Evolutionary conservation across 2,797 vertebrate species (phyloP).

Genomic region (Argyrosomus regius): DNA sequence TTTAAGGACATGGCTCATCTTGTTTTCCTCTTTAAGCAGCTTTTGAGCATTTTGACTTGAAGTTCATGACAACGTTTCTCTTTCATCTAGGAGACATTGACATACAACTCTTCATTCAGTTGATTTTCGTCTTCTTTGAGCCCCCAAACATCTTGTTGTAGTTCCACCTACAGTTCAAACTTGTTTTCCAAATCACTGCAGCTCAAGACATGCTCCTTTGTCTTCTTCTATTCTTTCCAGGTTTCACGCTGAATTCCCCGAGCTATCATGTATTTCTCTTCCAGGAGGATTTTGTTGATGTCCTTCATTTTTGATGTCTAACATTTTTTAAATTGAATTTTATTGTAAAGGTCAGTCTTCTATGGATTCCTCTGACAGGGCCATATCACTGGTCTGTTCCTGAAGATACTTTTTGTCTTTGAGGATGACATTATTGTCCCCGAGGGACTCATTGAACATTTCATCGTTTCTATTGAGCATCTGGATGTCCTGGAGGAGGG

Average conservation of each 20-base stretch:
- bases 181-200: background rate
- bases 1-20: background rate
- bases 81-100: background rate
- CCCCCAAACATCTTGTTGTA: background rate
- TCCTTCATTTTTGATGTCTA: background rate
- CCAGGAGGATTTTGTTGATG: background rate
- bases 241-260: background rate
- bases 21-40: background rate
- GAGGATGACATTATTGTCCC: background rate
- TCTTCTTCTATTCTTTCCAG: background rate
- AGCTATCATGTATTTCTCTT: background rate
- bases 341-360: constrained; percentile 16
- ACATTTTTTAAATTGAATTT: constrained; percentile 3
- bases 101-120: background rate
- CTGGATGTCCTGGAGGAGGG: constrained; percentile 6
- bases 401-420: background rate
- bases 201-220: background rate
- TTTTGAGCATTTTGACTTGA: background rate
- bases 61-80: background rate
- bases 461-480: background rate
- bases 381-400: background rate
- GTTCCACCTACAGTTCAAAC: background rate
- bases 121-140: background rate
- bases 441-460: background rate
- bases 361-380: background rate